A percentile compares a stretch with the other conserved stretches of the same genome.
Evolutionary conservation across 2,797 vertebrate genomes (phyloP).

Genomic region (Sphenopsis melanotis): DNA sequence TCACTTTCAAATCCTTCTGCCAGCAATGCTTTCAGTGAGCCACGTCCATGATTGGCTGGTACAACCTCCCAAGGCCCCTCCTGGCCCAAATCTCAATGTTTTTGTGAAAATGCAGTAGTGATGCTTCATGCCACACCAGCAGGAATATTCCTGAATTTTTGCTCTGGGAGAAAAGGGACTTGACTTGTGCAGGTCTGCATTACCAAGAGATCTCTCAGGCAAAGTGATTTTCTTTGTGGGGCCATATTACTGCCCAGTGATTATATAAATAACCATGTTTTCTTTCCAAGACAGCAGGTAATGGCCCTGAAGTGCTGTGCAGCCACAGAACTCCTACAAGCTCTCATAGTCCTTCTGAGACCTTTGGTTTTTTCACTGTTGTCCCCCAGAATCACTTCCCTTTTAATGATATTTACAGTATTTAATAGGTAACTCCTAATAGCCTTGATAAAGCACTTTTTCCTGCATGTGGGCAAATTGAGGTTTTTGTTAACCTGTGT

Average conservation of each 20-base stretch:
- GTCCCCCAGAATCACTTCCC: neutral
- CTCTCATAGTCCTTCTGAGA: neutral
- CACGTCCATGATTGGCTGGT: neutral
- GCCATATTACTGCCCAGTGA: neutral
- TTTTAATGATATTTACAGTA: neutral
- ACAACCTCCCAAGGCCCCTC: neutral
- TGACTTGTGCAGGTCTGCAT: neutral
- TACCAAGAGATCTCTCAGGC: neutral
- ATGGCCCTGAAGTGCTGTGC: neutral
- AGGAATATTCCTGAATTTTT: neutral
- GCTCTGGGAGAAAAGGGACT: neutral
- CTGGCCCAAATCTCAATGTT: neutral
- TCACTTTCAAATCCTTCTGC: neutral
- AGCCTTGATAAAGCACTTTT: neutral
- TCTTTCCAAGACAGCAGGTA: neutral
- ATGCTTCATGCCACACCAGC: neutral
- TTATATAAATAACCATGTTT: slow-evolving; percentile 48
- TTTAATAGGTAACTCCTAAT: slow-evolving; percentile 12
- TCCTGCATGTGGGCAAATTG: neutral
- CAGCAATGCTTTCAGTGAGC: neutral
- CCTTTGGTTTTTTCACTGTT: neutral
- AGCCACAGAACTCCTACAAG: neutral
- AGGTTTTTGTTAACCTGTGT: neutral
- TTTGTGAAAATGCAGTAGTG: neutral
- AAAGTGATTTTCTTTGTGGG: slow-evolving; percentile 18